These are phyloP conservation scores for Orestias chungarensis DNA, from an alignment of 2,797 vertebrate genomes.

Conservation along the genomic window DNA sequence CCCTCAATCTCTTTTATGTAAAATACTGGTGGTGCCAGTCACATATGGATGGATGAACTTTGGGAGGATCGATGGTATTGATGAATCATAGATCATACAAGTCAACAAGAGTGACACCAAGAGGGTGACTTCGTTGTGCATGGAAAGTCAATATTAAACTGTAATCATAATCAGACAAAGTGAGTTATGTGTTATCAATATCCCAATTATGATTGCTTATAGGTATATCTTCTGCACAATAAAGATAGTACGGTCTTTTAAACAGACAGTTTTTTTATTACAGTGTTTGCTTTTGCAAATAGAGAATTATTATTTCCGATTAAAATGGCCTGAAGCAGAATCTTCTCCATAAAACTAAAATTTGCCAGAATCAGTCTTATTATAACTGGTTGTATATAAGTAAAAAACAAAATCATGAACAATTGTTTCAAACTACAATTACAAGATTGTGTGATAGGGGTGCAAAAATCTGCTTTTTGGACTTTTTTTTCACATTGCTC, in stretches of 20 bases:
- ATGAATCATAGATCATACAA: constrained; percentile 87
- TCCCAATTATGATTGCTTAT: constrained; percentile 85
- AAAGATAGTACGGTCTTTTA: constrained; percentile 59
- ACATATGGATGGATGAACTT: constrained; percentile 91
- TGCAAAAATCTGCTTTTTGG: not conserved
- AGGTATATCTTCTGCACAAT: constrained; percentile 63
- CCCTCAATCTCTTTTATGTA: constrained; percentile 85
- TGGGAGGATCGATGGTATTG: constrained; percentile 89
- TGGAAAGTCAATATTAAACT: constrained; percentile 88
- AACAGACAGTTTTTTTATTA: constrained; percentile 50
- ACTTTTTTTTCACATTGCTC: not conserved
- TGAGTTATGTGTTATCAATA: constrained; percentile 96
- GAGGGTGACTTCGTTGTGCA: constrained; percentile 86
- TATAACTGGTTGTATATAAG: not conserved
- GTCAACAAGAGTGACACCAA: constrained; percentile 88
- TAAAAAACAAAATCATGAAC: not conserved
- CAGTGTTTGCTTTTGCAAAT: constrained; percentile 22
- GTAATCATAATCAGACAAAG: constrained; percentile 94
- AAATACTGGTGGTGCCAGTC: constrained; percentile 89
- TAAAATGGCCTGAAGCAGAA: constrained; percentile 14
- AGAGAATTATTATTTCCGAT: constrained; percentile 29
- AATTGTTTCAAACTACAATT: not conserved
- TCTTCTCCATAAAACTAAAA: constrained; percentile 34
- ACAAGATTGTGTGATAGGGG: not conserved
- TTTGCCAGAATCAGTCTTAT: constrained; percentile 8